Conservation (phyloP, 2,797 vertebrate species). For the Dromococcyx pavoninus region DNA sequence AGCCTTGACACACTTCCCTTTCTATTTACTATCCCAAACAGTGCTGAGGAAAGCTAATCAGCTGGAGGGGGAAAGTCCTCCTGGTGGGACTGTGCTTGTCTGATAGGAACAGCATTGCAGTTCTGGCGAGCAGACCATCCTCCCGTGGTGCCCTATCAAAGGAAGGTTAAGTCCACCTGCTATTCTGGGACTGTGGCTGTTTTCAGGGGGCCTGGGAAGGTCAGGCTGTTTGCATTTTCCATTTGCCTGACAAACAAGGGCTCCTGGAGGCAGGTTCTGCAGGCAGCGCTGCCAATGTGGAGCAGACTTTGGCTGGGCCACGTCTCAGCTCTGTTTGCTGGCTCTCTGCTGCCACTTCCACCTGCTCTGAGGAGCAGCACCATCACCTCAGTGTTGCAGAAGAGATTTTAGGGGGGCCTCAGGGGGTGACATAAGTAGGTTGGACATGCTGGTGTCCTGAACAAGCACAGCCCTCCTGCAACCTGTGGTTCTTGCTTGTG, state of each 20-base stretch:
- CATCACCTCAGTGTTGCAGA: neutral
- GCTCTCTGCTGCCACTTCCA: neutral
- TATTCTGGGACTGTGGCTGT: neutral
- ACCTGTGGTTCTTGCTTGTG: neutral
- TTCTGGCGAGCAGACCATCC: rapidly evolving
- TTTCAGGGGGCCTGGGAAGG: neutral
- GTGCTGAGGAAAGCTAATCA: neutral
- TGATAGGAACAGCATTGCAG: neutral
- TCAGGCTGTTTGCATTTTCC: neutral
- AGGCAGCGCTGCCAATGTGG: neutral
- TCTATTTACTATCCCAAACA: neutral
- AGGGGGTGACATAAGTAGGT: neutral
- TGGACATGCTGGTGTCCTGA: neutral
- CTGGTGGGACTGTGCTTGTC: neutral
- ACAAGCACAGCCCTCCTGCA: neutral
- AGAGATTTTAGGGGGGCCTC: neutral
- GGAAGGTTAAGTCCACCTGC: neutral
- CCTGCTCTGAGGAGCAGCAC: neutral
- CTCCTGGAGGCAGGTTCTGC: neutral
- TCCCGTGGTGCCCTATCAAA: neutral
- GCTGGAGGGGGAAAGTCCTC: neutral
- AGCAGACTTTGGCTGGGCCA: neutral
- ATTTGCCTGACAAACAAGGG: neutral
- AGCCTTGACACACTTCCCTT: neutral
- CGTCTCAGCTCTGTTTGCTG: neutral